These are phyloP conservation scores for Mesoligia furuncula DNA, from an alignment of 2,888 invertebrate genomes.

Conservation along the genomic window DNA sequence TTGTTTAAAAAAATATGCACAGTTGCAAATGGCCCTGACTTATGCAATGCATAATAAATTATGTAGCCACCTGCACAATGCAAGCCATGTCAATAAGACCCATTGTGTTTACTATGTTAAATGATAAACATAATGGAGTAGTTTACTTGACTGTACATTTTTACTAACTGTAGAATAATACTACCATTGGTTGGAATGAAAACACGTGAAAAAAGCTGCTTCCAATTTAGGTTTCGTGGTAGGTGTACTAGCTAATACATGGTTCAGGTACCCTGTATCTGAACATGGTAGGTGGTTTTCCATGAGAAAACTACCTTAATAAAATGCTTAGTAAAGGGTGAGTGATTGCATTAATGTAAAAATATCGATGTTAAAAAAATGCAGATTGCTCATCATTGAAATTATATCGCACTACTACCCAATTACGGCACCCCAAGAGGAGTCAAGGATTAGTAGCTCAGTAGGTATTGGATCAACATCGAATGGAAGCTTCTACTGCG, in stretches of 20 bases:
- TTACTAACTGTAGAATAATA: not conserved
- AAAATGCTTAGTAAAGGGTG: no score
- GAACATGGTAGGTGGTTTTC: no score
- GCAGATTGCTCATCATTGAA: not conserved
- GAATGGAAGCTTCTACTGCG: not conserved
- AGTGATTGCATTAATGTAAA: no score
- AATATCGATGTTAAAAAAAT: not conserved
- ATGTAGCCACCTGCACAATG: conserved; percentile 12
- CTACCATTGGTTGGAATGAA: no score
- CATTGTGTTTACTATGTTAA: conserved; percentile 32
- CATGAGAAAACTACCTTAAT: no score
- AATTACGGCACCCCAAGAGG: not conserved
- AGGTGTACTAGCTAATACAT: no score
- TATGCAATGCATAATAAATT: conserved; percentile 25
- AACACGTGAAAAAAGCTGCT: no score
- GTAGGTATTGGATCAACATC: not conserved
- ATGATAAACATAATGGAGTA: conserved; percentile 15
- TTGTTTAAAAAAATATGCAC: conserved; percentile 10
- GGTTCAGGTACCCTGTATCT: no score
- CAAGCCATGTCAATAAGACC: conserved; percentile 20
- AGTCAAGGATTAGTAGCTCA: no score
- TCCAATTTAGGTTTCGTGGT: no score
- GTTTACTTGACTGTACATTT: not conserved
- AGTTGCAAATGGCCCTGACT: conserved; percentile 21
- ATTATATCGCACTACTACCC: not conserved